Conservation (phyloP, 2,797 vertebrate genomes). For the Sebastes nivosus region DNA sequence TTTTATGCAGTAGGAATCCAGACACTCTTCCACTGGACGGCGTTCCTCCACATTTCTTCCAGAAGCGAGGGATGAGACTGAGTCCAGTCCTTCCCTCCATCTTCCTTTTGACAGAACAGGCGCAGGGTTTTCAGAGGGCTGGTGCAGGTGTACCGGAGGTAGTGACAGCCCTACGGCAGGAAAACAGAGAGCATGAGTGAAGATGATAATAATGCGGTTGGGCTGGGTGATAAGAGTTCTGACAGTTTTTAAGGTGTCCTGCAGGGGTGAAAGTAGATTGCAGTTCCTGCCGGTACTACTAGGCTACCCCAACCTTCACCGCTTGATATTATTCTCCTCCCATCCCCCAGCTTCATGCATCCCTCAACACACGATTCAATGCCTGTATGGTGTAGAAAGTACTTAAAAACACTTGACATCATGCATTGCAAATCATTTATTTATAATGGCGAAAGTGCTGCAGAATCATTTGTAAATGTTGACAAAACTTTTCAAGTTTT, state of each 20-base stretch:
- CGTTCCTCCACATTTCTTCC: constrained; percentile 81
- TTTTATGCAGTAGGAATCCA: constrained; percentile 83
- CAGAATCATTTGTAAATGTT: too few relatives aligned
- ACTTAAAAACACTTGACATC: too few relatives aligned
- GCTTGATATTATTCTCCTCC: too few relatives aligned
- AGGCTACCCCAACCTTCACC: too few relatives aligned
- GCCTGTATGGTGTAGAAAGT: too few relatives aligned
- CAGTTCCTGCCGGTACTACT: accelerated
- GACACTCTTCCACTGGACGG: constrained; percentile 84
- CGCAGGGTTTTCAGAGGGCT: constrained; percentile 78
- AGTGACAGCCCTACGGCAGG: constrained; percentile 78
- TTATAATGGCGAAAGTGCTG: too few relatives aligned
- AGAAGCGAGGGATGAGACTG: constrained; percentile 54
- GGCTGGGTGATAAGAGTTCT: background rate
- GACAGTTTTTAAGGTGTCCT: background rate
- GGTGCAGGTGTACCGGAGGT: constrained; percentile 80
- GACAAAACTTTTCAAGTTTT: too few relatives aligned
- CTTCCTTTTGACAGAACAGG: constrained; percentile 64
- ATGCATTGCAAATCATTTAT: too few relatives aligned
- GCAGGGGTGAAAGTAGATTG: too few relatives aligned
- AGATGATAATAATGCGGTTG: background rate
- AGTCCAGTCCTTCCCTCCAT: constrained; percentile 59
- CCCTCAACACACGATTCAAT: too few relatives aligned
- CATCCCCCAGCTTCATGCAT: too few relatives aligned
- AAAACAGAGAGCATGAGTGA: background rate